A percentile compares a stretch with the other conserved stretches of the same genome.
phyloP scores from a whole-genome alignment of 2,797 vertebrate species.

The Chiloscyllium punctatum region DNA sequence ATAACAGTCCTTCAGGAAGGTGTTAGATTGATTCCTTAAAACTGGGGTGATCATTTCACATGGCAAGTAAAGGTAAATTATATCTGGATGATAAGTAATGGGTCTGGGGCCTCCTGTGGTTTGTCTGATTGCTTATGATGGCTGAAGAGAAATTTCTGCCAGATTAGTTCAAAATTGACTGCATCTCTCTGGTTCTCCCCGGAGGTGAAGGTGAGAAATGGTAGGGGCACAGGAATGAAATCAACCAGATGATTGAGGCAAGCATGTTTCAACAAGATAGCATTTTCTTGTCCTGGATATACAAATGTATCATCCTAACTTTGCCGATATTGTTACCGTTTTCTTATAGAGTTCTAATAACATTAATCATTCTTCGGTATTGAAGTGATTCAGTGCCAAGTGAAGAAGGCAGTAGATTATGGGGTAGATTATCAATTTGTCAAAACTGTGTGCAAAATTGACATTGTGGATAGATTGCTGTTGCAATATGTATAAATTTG shows the following conservation, averaged over 20 bases:
- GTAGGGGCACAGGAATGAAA: constrained; percentile 3
- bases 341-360: neutral
- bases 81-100: constrained; percentile 22
- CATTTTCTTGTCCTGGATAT: constrained; percentile 5
- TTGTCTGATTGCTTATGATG: constrained; percentile 22
- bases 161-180: constrained; percentile 34
- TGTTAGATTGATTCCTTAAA: neutral
- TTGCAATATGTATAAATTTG: no score
- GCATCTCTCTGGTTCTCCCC: constrained; percentile 19
- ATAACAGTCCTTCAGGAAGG: neutral
- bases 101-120: constrained; percentile 22
- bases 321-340: neutral
- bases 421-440: neutral
- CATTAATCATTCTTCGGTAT: neutral
- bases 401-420: neutral
- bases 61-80: constrained; percentile 26
- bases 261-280: neutral
- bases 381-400: neutral
- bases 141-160: constrained; percentile 16
- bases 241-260: constrained; percentile 16
- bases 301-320: neutral
- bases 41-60: constrained; percentile 1
- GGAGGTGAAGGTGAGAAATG: neutral
- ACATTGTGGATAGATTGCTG: neutral
- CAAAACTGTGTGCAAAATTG: neutral